Conservation (phyloP, 2,888 invertebrate genomes). For the Rhopalosiphum nymphaeae region DNA sequence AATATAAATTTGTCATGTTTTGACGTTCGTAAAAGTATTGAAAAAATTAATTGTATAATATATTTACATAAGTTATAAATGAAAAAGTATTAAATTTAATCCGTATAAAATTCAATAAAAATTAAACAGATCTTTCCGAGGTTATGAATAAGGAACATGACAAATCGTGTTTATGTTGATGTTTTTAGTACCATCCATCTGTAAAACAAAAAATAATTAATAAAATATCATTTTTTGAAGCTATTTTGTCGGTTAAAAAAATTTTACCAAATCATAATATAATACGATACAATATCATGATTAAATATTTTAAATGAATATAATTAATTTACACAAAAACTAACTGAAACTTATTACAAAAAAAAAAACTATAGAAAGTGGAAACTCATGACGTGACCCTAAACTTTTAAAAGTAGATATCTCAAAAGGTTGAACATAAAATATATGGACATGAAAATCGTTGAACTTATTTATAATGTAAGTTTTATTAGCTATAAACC, state of each 20-base stretch:
- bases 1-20: slow-evolving; percentile 51
- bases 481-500: too few species aligned
- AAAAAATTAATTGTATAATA: neutral
- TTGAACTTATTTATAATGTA: too few species aligned
- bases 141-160: slow-evolving; percentile 47
- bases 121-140: slow-evolving; percentile 54
- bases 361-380: neutral
- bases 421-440: neutral
- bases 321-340: neutral
- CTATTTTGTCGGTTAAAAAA: neutral
- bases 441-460: neutral
- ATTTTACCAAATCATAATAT: neutral
- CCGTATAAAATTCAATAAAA: slow-evolving; percentile 54
- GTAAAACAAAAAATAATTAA: slow-evolving; percentile 10
- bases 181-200: neutral
- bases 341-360: neutral
- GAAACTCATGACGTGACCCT: neutral
- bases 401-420: neutral
- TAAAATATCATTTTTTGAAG: too few species aligned
- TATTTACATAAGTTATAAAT: neutral
- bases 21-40: neutral
- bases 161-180: neutral
- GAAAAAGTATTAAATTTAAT: slow-evolving; percentile 15
- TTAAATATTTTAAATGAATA: neutral
- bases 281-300: too few species aligned